These are phyloP conservation scores for Cephalotes varians DNA, from an alignment of 2,888 invertebrate species.

Conservation along the genomic window DNA sequence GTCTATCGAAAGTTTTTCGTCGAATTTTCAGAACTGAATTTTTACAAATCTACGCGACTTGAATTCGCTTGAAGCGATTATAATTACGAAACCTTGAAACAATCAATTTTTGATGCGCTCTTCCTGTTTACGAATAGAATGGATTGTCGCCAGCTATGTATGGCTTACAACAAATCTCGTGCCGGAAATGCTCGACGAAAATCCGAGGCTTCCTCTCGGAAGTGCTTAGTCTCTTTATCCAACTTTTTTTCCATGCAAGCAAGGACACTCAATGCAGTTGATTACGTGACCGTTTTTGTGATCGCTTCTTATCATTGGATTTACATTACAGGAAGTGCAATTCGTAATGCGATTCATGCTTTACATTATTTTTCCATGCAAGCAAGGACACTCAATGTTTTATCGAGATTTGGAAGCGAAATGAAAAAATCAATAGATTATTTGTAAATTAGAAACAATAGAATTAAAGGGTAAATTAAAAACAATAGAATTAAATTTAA, in stretches of 20 bases:
- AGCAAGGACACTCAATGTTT: background rate
- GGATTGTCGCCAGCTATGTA: background rate
- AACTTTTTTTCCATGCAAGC: constrained; percentile 13
- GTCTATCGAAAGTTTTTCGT: background rate
- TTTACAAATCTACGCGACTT: background rate
- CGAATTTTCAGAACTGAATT: background rate
- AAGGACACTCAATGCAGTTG: constrained; percentile 9
- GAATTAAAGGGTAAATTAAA: no score
- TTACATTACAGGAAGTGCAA: constrained; percentile 41
- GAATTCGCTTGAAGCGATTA: background rate
- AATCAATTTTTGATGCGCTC: constrained; percentile 9
- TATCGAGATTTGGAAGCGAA: background rate
- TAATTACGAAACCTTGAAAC: background rate
- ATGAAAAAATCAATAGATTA: background rate
- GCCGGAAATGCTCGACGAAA: constrained; percentile 44
- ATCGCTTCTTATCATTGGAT: constrained; percentile 34
- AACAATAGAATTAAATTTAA: no score
- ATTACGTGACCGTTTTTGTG: constrained; percentile 43
- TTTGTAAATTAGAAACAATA: background rate
- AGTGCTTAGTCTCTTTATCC: constrained; percentile 37
- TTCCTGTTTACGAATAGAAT: constrained; percentile 39
- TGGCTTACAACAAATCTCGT: constrained; percentile 23
- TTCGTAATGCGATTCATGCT: background rate
- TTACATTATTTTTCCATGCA: background rate
- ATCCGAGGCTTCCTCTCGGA: constrained; percentile 53